Base-by-base conservation (phyloP, 2,113 vertebrate genomes). In the Rhynchomys soricoides region DNA sequence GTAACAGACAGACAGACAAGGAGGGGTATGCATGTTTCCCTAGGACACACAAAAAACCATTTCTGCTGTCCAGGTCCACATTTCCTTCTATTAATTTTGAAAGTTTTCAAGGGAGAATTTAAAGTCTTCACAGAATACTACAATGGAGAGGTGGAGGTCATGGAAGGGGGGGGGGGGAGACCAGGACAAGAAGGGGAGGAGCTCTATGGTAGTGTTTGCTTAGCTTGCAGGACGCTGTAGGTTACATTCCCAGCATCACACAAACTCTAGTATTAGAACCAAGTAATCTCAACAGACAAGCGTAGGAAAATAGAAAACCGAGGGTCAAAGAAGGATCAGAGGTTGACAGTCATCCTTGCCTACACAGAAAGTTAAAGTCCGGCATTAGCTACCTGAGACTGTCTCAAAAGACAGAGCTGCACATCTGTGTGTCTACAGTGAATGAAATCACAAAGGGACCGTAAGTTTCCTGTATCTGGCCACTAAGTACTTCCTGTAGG, bases 401-500 rank as follows among this genome's bases (percentile, higher is more conserved):
- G 19, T 24, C 45, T 86, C 17, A 15, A 50, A 70, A 70, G 34
- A 10, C 24, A 0, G 57, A 43, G n/a, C 43, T 50, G 43, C 83
- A 86, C 52, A 93, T 59, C 75, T 90, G 15, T 17, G 1, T 29
- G 11, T 68, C 66, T 52, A 77, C 50, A 81, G 34, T 24, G 55
- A 79, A 19, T 73, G 7, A 40, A 40, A 57, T 83, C 68, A 91
- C 64, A 70, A 71, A 68, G 64, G 21, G 81, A 74, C 2, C 17
- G 45, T 68, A 5, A 64, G 74, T 90, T 95, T 87, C 92, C 79
- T 73, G 64, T 68, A 70, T 50, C 43, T 89, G 55, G 83, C n/a
- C 43, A 45, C 43, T 21, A 70, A 71, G 68, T 55, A 37, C 29
- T 62, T 91, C 66, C 85, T 93, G 40, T 24, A 81, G 73, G 66